phyloP scores from a whole-genome alignment of 2,888 invertebrate species.

The Mythimna impura region DNA sequence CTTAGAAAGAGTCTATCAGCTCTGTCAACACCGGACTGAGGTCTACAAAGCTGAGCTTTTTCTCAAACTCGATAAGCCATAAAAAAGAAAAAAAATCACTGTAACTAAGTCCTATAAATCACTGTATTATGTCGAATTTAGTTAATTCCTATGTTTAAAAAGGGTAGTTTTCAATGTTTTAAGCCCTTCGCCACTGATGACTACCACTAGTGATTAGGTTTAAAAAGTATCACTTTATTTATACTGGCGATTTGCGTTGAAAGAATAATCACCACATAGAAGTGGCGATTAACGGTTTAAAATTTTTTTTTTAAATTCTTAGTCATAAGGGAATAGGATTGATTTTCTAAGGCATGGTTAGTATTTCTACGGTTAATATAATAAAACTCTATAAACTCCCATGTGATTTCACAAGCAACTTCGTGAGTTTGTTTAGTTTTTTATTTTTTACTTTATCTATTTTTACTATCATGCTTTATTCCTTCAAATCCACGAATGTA shows the following conservation, averaged over 20 bases:
- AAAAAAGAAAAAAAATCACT: too few species aligned
- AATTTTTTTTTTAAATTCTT: background rate
- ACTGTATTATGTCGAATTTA: too few species aligned
- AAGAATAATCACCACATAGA: conserved; percentile 24
- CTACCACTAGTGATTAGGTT: background rate
- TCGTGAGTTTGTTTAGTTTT: conserved; percentile 81
- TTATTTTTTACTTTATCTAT: conserved; percentile 72
- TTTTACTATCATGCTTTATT: conserved; percentile 73
- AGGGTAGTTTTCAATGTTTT: background rate
- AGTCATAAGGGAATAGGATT: conserved; percentile 2
- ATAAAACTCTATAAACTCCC: conserved; percentile 61
- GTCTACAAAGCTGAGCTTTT: background rate
- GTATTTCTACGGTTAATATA: conserved; percentile 79
- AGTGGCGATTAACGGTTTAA: conserved; percentile 21
- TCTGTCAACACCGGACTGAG: too few species aligned
- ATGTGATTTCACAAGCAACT: conserved; percentile 83
- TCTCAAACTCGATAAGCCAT: background rate
- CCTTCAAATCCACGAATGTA: too few species aligned
- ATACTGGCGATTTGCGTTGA: background rate
- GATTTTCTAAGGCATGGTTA: conserved; percentile 64
- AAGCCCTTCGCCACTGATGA: conserved; percentile 4
- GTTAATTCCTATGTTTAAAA: background rate
- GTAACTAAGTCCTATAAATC: too few species aligned
- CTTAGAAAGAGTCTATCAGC: background rate
- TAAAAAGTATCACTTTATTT: conserved; percentile 12